phyloP scores from a whole-genome alignment of 2,113 vertebrate genomes.

The Pogonocichla stellata region DNA sequence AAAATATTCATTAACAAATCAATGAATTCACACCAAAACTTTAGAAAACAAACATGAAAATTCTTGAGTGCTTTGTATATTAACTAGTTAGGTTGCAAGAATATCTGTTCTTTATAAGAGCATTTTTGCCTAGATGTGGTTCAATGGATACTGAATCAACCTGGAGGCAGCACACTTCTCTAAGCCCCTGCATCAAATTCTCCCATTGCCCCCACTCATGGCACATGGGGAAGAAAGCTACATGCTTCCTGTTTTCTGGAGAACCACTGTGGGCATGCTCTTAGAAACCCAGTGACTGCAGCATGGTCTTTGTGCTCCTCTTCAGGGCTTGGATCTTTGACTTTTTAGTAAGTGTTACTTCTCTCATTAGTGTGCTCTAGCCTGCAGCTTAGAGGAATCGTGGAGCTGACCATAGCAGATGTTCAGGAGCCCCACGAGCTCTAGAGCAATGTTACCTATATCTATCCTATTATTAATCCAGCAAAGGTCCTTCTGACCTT shows the following conservation, averaged over 20 bases:
- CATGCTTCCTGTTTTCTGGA: neutral
- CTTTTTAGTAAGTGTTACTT: rapidly evolving
- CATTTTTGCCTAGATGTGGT: neutral
- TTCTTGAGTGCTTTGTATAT: neutral
- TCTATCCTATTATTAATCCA: neutral
- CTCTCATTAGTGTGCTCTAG: neutral
- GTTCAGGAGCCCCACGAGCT: neutral
- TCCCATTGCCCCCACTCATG: neutral
- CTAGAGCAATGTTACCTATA: neutral
- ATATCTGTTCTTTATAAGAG: neutral
- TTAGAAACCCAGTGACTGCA: neutral
- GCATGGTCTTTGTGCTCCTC: neutral
- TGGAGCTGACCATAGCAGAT: neutral
- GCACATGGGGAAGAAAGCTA: neutral
- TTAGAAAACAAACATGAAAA: neutral
- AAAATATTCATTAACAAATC: constrained; percentile 47
- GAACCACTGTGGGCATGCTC: rapidly evolving
- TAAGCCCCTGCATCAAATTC: neutral
- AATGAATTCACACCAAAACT: neutral
- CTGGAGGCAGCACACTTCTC: neutral
- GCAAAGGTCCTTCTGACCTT: neutral
- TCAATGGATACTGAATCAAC: neutral
- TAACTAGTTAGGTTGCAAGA: neutral
- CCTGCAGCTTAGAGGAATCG: neutral
- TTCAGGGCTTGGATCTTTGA: neutral